Evolutionary conservation across 2,797 vertebrate genomes (phyloP), one percentile per base, ranked within the genome.

Genomic region (Synanceia verrucosa): DNA sequence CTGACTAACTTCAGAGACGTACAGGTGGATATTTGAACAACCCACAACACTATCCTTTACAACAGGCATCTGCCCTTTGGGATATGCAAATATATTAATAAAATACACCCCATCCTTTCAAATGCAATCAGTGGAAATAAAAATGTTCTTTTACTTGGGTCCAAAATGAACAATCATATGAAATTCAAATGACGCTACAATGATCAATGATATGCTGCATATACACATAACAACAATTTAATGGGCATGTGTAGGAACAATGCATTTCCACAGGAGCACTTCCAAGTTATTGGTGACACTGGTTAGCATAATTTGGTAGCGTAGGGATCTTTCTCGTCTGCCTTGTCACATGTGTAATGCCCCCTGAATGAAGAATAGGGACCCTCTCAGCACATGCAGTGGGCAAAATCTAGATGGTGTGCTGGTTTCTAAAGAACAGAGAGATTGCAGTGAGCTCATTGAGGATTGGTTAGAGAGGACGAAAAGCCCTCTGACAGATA

Each of bases 401-500:
- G 41, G 48, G 48, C 1, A 36, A 48, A 52, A 66, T 69, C 13
- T 58, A 68, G 60, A 46, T 41, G n/a, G 7, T 33, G 29, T n/a
- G n/a, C n/a, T 61, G 55, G n/a, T 58, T 70, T 73, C 28, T 28
- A 39, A 50, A 57, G 53, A 65, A 19, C 13, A 55, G 31, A 61
- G 47, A 62, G 72, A 50, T 50, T 65, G 53, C 57, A 16, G 16
- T 33, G 48, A 71, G 70, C 44, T 57, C 13, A 37, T 23, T 53
- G 29, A 39, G 29, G 64, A 44, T 58, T 44, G 44, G 28, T 55
- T 16, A 19, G 29, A 64, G 48, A 26, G 59, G 69, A 28, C 24
- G 4, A 37, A 56, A 56, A 41, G 59, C 48, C 76, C 56, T 53
- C 70, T 86, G 83, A 89, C 26, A 70, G 80, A 91, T 83, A 70